These are phyloP conservation scores for Streptopelia turtur DNA, from an alignment of 2,797 vertebrate species.

Conservation along the genomic window DNA sequence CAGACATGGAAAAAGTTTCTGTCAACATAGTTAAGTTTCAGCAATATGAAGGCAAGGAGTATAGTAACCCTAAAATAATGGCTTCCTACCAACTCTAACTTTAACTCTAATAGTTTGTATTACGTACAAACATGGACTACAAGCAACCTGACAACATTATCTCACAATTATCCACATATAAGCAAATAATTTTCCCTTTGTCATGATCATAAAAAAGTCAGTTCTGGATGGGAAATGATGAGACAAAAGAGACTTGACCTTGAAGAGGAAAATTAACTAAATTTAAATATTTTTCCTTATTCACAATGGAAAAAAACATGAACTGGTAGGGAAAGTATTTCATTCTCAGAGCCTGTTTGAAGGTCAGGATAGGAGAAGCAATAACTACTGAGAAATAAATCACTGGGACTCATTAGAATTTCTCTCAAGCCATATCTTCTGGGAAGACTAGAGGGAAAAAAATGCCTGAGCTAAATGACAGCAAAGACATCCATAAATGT, in stretches of 20 bases:
- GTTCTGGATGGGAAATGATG: slow-evolving; percentile 35
- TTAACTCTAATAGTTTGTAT: not conserved
- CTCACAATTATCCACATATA: not conserved
- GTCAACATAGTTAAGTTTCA: not conserved
- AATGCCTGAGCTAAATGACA: not conserved
- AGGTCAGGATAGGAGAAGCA: slow-evolving; percentile 37
- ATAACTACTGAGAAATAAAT: slow-evolving; percentile 37
- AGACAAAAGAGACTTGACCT: slow-evolving; percentile 29
- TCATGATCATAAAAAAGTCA: not conserved
- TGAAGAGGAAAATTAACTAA: slow-evolving; percentile 58
- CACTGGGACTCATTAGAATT: not conserved
- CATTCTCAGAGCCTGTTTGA: slow-evolving; percentile 37
- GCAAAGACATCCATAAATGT: not conserved
- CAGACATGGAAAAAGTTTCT: slow-evolving; percentile 34
- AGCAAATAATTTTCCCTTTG: slow-evolving; percentile 3
- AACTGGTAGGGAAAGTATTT: slow-evolving; percentile 16
- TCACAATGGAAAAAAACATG: slow-evolving; percentile 54
- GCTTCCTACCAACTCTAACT: not conserved
- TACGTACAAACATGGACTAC: not conserved
- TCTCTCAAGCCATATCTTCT: not conserved
- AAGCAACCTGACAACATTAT: not conserved
- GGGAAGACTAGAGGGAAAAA: not conserved
- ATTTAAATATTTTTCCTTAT: slow-evolving; percentile 61
- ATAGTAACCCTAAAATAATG: not conserved
- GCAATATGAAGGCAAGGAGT: not conserved